Percentiles rank a stretch among this genome's conserved stretches.
phyloP scores from a whole-genome alignment of 2,113 vertebrate species.

The Brienomyrus brachyistius region DNA sequence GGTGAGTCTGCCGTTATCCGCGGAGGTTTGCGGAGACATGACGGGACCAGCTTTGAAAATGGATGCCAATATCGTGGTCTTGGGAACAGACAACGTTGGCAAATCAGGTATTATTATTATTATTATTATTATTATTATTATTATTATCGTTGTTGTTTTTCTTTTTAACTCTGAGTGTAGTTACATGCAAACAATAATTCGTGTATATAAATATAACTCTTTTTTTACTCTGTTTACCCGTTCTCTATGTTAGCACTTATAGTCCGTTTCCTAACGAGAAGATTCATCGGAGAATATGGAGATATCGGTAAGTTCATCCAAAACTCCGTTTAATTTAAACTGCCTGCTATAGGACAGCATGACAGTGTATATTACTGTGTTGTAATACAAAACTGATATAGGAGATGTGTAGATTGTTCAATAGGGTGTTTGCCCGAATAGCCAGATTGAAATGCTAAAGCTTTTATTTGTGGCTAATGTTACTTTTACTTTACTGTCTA shows the following conservation, averaged over 20 bases:
- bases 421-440: not conserved
- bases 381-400: not conserved
- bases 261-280: conserved; percentile 75
- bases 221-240: not conserved
- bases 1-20: not conserved
- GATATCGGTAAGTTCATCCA: conserved; percentile 64
- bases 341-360: not conserved
- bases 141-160: not conserved
- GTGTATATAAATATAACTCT: not conserved
- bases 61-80: conserved; percentile 68
- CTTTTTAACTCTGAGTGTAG: not conserved
- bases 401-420: not conserved
- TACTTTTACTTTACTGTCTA: conserved; percentile 31
- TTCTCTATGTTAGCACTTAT: conserved; percentile 61
- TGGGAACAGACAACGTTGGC: conserved; percentile 71
- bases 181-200: not conserved
- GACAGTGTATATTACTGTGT: not conserved
- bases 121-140: not conserved
- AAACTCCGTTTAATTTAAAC: not conserved
- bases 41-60: conserved; percentile 37
- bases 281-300: conserved; percentile 81
- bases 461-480: not conserved
- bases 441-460: not conserved
- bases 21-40: not conserved
- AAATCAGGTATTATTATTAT: conserved; percentile 65